phyloP scores from a whole-genome alignment of 2,113 vertebrate species.

The Pygoscelis adeliae region DNA sequence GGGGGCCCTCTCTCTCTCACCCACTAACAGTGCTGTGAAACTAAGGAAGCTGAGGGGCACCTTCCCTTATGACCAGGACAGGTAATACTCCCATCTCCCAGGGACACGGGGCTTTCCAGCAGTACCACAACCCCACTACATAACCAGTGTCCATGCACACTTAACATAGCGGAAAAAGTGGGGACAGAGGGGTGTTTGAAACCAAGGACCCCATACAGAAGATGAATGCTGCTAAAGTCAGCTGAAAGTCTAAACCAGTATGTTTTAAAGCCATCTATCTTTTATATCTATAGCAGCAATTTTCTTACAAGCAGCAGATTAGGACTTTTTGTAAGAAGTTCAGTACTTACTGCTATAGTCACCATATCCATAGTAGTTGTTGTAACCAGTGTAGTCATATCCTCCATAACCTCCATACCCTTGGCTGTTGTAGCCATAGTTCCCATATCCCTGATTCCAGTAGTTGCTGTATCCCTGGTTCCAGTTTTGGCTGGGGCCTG shows the following conservation, averaged over 20 bases:
- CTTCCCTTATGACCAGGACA: neutral
- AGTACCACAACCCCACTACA: neutral
- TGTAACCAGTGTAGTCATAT: constrained; percentile 98
- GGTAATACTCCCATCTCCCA: neutral
- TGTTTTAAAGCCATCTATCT: neutral
- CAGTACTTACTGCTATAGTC: constrained; percentile 95
- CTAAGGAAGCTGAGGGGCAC: neutral
- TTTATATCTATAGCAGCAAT: neutral
- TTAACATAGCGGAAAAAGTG: accelerated
- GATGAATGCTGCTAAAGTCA: neutral
- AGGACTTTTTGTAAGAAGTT: constrained; percentile 42
- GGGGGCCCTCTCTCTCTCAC: neutral
- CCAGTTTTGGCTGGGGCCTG: constrained; percentile 95
- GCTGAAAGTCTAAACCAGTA: neutral
- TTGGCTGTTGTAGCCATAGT: constrained; percentile 97
- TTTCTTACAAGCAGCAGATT: constrained; percentile 35
- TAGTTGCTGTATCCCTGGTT: constrained; percentile 97
- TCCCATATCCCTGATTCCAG: constrained; percentile 98
- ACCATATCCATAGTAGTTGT: constrained; percentile 98
- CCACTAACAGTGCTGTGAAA: neutral
- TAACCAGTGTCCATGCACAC: neutral
- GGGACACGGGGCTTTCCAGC: neutral
- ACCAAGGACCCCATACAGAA: neutral
- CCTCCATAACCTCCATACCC: constrained; percentile 95
- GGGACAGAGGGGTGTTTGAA: neutral